Conservation (phyloP, 2,888 invertebrate species). For the Leptothorax acervorum region DNA sequence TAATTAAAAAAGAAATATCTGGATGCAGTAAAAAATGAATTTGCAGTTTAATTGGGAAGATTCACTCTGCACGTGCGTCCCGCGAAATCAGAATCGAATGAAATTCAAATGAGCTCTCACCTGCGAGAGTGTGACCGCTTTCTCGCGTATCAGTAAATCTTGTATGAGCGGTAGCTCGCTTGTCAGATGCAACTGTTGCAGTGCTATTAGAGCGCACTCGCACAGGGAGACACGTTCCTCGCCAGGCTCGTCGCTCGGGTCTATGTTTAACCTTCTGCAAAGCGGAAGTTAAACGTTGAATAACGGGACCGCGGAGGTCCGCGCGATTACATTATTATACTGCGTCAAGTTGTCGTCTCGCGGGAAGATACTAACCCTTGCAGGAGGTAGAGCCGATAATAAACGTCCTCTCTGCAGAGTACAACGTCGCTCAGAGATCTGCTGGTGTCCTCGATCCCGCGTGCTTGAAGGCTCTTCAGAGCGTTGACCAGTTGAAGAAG, state of each 20-base stretch:
- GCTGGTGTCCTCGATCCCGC: conserved; percentile 93
- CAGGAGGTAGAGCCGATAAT: conserved; percentile 90
- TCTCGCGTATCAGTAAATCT: conserved; percentile 89
- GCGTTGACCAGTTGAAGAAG: conserved; percentile 93
- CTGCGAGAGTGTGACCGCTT: conserved; percentile 90
- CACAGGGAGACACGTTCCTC: conserved; percentile 91
- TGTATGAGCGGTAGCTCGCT: conserved; percentile 90
- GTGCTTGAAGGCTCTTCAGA: conserved; percentile 92
- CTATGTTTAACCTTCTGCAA: conserved; percentile 88
- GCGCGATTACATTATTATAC: conserved; percentile 18
- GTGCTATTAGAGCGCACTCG: conserved; percentile 91
- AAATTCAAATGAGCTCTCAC: conserved; percentile 68
- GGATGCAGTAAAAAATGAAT: background rate
- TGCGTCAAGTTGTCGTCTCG: conserved; percentile 30
- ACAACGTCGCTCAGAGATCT: conserved; percentile 91
- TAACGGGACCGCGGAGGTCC: background rate
- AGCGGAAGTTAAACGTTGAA: conserved; percentile 33
- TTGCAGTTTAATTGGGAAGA: background rate
- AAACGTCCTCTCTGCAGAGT: conserved; percentile 89
- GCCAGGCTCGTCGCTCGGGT: conserved; percentile 88
- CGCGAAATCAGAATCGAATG: background rate
- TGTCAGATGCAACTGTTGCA: conserved; percentile 89
- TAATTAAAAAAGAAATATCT: background rate
- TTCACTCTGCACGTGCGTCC: background rate
- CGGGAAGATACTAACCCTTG: conserved; percentile 88